Conservation (phyloP, 2,113 vertebrate genomes). For the Terrapene triunguis region DNA sequence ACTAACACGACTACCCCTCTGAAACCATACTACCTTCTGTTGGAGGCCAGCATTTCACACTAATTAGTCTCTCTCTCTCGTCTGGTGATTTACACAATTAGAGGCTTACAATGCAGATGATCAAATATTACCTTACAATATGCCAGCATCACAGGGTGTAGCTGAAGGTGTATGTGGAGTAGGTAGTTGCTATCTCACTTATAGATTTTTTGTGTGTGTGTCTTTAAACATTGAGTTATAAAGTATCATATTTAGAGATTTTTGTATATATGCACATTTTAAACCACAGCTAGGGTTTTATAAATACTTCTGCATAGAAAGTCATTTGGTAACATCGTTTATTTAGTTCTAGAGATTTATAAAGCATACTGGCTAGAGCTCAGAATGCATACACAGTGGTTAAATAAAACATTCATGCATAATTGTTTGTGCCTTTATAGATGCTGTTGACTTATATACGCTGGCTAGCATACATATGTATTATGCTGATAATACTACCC, state of each 20-base stretch:
- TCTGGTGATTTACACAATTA: too few relatives aligned
- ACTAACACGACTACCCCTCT: too few relatives aligned
- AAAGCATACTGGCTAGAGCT: conserved; percentile 46
- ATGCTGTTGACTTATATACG: neutral
- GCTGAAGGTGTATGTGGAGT: neutral
- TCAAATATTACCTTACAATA: too few relatives aligned
- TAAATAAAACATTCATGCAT: neutral
- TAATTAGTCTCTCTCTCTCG: too few relatives aligned
- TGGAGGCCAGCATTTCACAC: too few relatives aligned
- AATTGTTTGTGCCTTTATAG: neutral
- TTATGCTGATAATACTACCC: neutral
- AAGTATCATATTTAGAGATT: neutral
- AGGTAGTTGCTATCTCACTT: neutral
- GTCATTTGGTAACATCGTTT: conserved; percentile 43
- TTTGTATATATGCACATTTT: conserved; percentile 7
- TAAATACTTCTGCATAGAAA: conserved; percentile 11
- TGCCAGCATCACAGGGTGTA: neutral
- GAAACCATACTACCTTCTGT: too few relatives aligned
- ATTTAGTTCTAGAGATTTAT: conserved; percentile 57
- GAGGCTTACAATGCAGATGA: too few relatives aligned
- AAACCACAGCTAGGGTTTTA: conserved; percentile 16
- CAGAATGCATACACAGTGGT: neutral
- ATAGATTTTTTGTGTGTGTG: neutral
- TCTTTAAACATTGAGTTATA: neutral
- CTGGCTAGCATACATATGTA: neutral